A percentile compares a stretch with the other conserved stretches of the same genome.
These are phyloP conservation scores for Galendromus occidentalis DNA, from an alignment of 1,140 invertebrate genomes.

Conservation along the genomic window DNA sequence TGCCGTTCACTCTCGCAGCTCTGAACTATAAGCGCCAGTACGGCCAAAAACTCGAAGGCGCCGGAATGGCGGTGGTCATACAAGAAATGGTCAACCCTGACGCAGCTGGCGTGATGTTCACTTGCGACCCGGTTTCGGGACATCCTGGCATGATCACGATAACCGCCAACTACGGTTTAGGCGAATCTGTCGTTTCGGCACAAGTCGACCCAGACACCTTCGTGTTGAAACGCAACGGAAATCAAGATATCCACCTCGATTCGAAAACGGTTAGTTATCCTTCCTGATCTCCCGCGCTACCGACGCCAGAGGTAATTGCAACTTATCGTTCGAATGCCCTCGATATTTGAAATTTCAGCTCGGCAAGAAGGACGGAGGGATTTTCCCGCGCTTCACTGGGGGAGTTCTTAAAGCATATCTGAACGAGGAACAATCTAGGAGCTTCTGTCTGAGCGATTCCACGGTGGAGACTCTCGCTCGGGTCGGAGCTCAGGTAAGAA, in stretches of 20 bases:
- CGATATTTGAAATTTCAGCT: neutral
- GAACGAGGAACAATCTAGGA: neutral
- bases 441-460: neutral
- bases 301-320: neutral
- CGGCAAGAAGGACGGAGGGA: neutral
- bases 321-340: too few species aligned
- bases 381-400: neutral
- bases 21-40: slow-evolving; percentile 40
- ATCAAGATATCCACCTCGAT: neutral
- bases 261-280: neutral
- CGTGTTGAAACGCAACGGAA: slow-evolving; percentile 17
- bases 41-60: slow-evolving; percentile 38
- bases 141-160: slow-evolving; percentile 44
- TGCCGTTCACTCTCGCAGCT: slow-evolving; percentile 35
- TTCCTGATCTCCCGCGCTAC: too few species aligned
- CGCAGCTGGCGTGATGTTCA: slow-evolving; percentile 59
- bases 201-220: slow-evolving; percentile 49
- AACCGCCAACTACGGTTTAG: slow-evolving; percentile 56
- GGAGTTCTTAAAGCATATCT: neutral
- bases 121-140: slow-evolving; percentile 45
- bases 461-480: neutral
- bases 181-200: slow-evolving; percentile 60
- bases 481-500: neutral
- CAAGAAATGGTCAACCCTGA: slow-evolving; percentile 50
- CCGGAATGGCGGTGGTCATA: slow-evolving; percentile 56